Percentiles rank a stretch among this genome's conserved stretches.
Evolutionary conservation across 37 sponge, comb jelly and placozoan genomes (phyloP).

Genomic region (Chondrosia reniformis): DNA sequence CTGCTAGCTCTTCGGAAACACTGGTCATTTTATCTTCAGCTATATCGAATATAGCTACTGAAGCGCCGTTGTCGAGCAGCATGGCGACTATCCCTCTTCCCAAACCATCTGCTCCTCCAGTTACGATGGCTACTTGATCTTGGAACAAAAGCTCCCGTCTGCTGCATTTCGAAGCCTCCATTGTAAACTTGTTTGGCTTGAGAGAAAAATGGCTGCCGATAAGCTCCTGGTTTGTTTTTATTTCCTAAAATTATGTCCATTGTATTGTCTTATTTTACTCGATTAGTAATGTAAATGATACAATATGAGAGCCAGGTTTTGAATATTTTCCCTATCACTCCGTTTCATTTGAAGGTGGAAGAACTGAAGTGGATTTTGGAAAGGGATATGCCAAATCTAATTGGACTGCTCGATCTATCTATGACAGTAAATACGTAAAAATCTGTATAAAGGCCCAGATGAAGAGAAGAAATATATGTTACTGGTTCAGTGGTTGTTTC

Average conservation of each 20-base stretch:
- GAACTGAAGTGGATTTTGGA: constrained; percentile 68
- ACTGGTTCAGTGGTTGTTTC: background rate
- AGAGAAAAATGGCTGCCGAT: background rate
- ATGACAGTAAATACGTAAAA: constrained; percentile 45
- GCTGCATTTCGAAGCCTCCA: background rate
- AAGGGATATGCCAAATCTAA: constrained; percentile 28
- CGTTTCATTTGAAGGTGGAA: constrained; percentile 29
- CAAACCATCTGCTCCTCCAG: constrained; percentile 71
- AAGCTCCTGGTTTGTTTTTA: background rate
- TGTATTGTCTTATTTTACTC: background rate
- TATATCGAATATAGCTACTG: constrained; percentile 63
- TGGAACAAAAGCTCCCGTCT: constrained; percentile 5
- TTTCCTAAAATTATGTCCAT: background rate
- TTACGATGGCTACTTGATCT: constrained; percentile 72
- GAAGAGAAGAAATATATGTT: background rate
- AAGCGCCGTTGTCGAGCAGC: constrained; percentile 41
- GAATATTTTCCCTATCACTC: background rate
- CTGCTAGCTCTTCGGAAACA: background rate
- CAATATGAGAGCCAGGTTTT: background rate
- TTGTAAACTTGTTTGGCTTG: background rate
- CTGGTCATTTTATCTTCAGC: constrained; percentile 9
- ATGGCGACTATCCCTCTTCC: constrained; percentile 52
- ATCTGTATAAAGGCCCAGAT: background rate
- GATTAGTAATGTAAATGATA: background rate
- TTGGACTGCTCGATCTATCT: constrained; percentile 35